Percentiles rank a stretch among this genome's conserved stretches.
phyloP scores from a whole-genome alignment of 2,113 vertebrate species.

The Anhinga anhinga region DNA sequence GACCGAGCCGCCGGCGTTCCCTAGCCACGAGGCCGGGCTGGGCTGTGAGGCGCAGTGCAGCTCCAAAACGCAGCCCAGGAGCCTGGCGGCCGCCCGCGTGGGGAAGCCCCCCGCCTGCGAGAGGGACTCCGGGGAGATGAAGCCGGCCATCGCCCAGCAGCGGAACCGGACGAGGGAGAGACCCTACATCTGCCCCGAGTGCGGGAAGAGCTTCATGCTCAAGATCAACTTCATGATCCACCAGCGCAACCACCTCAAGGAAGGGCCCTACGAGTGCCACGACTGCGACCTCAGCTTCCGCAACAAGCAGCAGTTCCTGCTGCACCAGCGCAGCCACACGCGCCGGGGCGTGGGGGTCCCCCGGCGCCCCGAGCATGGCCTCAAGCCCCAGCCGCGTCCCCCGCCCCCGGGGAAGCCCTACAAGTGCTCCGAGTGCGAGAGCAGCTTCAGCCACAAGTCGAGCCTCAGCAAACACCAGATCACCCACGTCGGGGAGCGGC shows the following conservation, averaged over 20 bases:
- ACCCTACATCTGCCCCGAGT: slow-evolving; percentile 79
- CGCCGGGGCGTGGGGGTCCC: slow-evolving; percentile 67
- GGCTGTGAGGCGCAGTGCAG: slow-evolving; percentile 43
- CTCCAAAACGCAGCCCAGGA: slow-evolving; percentile 1
- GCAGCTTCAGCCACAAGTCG: slow-evolving; percentile 83
- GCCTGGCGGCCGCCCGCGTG: neutral
- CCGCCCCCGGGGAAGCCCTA: slow-evolving; percentile 72
- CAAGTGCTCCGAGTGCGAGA: slow-evolving; percentile 80
- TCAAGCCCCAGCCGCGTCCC: slow-evolving; percentile 30
- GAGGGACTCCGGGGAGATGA: slow-evolving; percentile 37
- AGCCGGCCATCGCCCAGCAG: slow-evolving; percentile 55
- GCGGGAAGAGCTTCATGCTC: slow-evolving; percentile 79
- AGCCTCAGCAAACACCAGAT: slow-evolving; percentile 82
- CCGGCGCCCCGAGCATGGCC: slow-evolving; percentile 66
- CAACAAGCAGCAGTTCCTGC: slow-evolving; percentile 80
- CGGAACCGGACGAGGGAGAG: slow-evolving; percentile 75
- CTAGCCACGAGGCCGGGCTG: slow-evolving; percentile 37
- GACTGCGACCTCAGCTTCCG: slow-evolving; percentile 79
- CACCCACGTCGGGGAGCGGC: slow-evolving; percentile 78
- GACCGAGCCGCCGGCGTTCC: neutral
- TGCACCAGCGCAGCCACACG: slow-evolving; percentile 80
- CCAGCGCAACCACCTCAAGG: slow-evolving; percentile 81
- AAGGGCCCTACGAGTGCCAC: slow-evolving; percentile 77
- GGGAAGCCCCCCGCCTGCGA: slow-evolving; percentile 23
- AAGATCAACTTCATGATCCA: slow-evolving; percentile 82